Percentiles rank a stretch among this genome's conserved stretches.
Conservation (phyloP, 2,888 invertebrate species). For the Patella ulyssiponensis region DNA sequence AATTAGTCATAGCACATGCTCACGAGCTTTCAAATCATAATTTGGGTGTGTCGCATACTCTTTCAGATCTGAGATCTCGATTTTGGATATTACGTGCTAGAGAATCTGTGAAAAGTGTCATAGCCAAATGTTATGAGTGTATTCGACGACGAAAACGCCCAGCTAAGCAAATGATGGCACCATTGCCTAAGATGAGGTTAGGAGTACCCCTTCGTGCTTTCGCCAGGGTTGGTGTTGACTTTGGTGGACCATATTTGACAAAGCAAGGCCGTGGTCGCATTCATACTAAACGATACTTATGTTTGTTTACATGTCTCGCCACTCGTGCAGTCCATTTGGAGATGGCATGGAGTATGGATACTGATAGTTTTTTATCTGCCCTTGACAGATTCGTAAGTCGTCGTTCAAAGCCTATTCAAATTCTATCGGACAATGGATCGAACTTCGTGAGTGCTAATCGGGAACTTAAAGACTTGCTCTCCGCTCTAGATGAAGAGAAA, state of each 20-base stretch:
- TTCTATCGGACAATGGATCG: conserved; percentile 20
- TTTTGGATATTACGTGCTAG: conserved; percentile 32
- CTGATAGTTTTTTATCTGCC: conserved; percentile 21
- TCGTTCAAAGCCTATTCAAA: conserved; percentile 13
- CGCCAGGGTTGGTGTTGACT: conserved; percentile 22
- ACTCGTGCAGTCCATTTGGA: conserved; percentile 28
- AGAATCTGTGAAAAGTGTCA: conserved; percentile 19
- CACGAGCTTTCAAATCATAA: conserved; percentile 15
- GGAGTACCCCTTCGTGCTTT: conserved; percentile 20
- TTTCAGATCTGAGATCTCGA: conserved; percentile 18
- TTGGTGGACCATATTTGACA: conserved; percentile 29
- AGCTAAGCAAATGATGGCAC: conserved; percentile 2
- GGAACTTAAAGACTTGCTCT: conserved; percentile 20
- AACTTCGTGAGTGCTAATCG: conserved; percentile 21
- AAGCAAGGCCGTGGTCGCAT: conserved; percentile 26
- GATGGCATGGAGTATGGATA: conserved; percentile 11
- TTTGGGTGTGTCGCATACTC: conserved; percentile 23
- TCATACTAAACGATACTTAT: conserved; percentile 31
- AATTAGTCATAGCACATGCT: conserved; percentile 11
- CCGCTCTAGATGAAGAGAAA: conserved; percentile 23
- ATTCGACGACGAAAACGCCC: conserved; percentile 9
- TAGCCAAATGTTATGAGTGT: conserved; percentile 15
- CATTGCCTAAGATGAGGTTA: background rate
- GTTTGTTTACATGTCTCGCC: conserved; percentile 29
- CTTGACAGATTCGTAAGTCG: conserved; percentile 8